Evolutionary conservation across 2,797 vertebrate species (phyloP).

Genomic region (Macrochelys suwanniensis): DNA sequence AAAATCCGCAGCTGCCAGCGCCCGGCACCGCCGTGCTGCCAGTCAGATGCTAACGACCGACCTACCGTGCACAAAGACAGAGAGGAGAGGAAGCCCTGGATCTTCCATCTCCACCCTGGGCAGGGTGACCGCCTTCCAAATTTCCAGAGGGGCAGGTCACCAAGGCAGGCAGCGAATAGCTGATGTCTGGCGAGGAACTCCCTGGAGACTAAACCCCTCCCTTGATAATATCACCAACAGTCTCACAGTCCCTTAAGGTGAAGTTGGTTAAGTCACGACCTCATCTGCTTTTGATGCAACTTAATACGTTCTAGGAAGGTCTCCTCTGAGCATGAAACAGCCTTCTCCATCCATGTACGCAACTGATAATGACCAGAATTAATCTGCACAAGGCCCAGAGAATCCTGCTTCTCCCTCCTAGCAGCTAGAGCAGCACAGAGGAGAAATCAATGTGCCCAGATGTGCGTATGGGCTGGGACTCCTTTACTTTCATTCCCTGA

Average conservation of each 20-base stretch:
- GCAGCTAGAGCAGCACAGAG: background rate
- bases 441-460: background rate
- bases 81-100: background rate
- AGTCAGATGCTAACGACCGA: constrained; percentile 1
- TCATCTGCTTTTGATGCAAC: background rate
- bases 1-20: background rate
- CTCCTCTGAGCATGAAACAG: background rate
- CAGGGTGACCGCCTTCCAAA: background rate
- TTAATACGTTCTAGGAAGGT: background rate
- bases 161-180: background rate
- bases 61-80: background rate
- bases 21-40: background rate
- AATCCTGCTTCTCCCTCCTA: background rate
- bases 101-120: background rate
- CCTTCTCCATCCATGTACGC: background rate
- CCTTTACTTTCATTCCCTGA: background rate
- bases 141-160: background rate
- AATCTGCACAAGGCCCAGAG: background rate
- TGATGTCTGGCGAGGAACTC: background rate
- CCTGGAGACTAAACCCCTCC: background rate
- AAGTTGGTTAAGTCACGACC: background rate
- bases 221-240: background rate
- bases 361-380: background rate
- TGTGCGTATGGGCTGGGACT: background rate
- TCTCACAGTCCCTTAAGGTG: background rate